phyloP scores from a whole-genome alignment of 2,888 invertebrate species.

The Anthophora plumipes region DNA sequence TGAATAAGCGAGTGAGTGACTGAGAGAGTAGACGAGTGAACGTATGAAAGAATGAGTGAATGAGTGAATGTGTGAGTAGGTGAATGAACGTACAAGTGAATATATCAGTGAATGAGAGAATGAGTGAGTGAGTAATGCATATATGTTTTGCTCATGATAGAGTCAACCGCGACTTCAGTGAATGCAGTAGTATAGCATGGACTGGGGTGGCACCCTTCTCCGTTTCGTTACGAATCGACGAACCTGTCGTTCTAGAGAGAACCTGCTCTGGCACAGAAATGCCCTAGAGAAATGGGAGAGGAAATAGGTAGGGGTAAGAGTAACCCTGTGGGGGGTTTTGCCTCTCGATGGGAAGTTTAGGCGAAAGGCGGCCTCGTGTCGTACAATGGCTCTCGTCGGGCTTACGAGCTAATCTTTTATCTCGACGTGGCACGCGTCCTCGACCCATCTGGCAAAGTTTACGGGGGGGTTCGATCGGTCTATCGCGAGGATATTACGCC shows the following conservation, averaged over 20 bases:
- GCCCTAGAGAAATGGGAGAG: constrained; percentile 50
- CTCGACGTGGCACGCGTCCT: constrained; percentile 82
- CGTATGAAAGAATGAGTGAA: too few species aligned
- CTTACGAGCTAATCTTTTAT: constrained; percentile 81
- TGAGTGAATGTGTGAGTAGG: too few species aligned
- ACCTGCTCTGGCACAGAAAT: constrained; percentile 64
- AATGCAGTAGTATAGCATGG: not conserved
- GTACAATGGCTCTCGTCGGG: constrained; percentile 75
- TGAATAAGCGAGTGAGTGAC: too few species aligned
- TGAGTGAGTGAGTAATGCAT: too few species aligned
- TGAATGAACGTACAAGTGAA: too few species aligned
- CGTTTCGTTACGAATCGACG: constrained; percentile 47
- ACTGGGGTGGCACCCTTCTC: constrained; percentile 34
- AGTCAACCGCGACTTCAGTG: not conserved
- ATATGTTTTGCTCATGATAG: constrained; percentile 13
- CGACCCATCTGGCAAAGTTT: constrained; percentile 81
- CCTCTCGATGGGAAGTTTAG: constrained; percentile 32
- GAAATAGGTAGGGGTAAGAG: constrained; percentile 59
- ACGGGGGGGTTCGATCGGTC: constrained; percentile 82
- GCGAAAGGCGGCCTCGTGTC: constrained; percentile 46
- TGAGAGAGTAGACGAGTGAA: too few species aligned
- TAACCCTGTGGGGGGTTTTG: not conserved
- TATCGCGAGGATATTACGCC: constrained; percentile 64
- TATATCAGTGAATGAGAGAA: too few species aligned
- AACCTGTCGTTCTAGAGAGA: constrained; percentile 74